Percentiles rank a stretch among this genome's conserved stretches.
Conservation (phyloP, 2,113 vertebrate genomes). For the Marmota flaviventris region DNA sequence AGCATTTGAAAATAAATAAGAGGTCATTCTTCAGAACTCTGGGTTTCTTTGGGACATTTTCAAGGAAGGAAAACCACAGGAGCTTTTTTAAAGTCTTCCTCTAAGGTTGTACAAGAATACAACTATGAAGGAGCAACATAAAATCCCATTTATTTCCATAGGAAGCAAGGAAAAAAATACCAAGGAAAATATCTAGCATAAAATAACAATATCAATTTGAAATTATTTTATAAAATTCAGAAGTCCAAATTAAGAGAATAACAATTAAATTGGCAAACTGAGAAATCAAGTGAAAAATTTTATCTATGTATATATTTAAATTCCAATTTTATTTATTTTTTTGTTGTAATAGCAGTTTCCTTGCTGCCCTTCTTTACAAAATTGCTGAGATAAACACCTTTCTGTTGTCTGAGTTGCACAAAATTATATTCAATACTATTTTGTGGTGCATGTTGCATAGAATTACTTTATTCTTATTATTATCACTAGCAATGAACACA, state of each 20-base stretch:
- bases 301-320: not conserved
- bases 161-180: not conserved
- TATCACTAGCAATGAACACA: not conserved
- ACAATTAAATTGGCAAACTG: not conserved
- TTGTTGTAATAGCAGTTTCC: not conserved
- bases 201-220: not conserved
- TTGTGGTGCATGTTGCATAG: not conserved
- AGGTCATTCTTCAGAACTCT: not conserved
- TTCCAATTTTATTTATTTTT: not conserved
- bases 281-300: not conserved
- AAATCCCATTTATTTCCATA: not conserved
- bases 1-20: not conserved
- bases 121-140: rapidly evolving
- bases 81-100: not conserved
- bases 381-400: conserved; percentile 13
- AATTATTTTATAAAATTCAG: not conserved
- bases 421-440: conserved; percentile 36
- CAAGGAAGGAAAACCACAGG: not conserved
- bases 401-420: not conserved
- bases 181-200: not conserved
- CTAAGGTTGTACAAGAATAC: not conserved
- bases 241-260: not conserved
- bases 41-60: not conserved
- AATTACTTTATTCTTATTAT: conserved; percentile 3
- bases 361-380: not conserved